Evolutionary conservation across 2,888 invertebrate genomes (phyloP).

Genomic region (Zaprionus lineosus): DNA sequence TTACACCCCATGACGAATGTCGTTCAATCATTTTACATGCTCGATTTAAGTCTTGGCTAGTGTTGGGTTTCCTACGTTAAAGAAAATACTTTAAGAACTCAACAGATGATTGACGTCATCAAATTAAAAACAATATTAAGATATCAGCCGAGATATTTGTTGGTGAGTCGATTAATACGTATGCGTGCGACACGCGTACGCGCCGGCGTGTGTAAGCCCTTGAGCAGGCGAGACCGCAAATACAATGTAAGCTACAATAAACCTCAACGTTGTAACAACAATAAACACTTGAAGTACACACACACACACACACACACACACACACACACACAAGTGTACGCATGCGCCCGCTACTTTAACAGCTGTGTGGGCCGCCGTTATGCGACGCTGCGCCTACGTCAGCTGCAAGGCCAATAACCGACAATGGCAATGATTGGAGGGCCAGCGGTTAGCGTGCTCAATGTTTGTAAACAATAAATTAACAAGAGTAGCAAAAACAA

Average conservation of each 20-base stretch:
- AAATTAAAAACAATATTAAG: constrained; percentile 3
- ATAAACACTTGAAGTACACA: neutral
- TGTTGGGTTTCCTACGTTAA: too few species aligned
- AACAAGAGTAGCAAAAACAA: constrained; percentile 20
- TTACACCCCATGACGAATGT: constrained; percentile 7
- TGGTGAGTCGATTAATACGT: too few species aligned
- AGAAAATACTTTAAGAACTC: constrained; percentile 31
- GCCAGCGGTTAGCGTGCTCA: constrained; percentile 8
- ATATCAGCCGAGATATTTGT: neutral
- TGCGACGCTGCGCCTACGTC: constrained; percentile 39
- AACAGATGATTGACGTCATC: constrained; percentile 47
- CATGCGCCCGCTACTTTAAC: constrained; percentile 36
- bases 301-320: constrained; percentile 5
- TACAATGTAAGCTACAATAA: neutral
- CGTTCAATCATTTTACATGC: constrained; percentile 5
- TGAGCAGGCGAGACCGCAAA: constrained; percentile 20
- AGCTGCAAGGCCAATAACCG: constrained; percentile 33
- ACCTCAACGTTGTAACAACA: neutral
- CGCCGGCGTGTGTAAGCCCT: constrained; percentile 32
- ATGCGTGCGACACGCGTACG: neutral
- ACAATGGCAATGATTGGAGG: constrained; percentile 54
- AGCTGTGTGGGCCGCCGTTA: constrained; percentile 49
- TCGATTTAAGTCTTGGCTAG: constrained; percentile 19
- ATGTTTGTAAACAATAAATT: constrained; percentile 35
- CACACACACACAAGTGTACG: constrained; percentile 12